Conservation (phyloP, 2,113 vertebrate genomes). For the Poeciliopsis occidentalis region DNA sequence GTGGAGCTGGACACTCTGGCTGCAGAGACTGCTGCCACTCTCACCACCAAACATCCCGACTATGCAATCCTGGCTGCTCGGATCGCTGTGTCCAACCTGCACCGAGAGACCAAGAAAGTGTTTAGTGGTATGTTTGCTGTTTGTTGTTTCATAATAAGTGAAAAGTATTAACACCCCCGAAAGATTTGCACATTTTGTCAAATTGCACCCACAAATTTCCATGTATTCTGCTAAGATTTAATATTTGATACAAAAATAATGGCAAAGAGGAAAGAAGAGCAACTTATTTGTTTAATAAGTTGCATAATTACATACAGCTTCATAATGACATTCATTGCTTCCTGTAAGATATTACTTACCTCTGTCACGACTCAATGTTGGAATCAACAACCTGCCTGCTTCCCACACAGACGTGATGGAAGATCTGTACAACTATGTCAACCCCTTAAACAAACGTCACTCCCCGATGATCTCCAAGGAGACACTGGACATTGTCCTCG, state of each 20-base stretch:
- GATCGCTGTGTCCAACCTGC: slow-evolving; percentile 95
- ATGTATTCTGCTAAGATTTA: too few relatives aligned
- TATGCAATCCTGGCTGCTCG: slow-evolving; percentile 94
- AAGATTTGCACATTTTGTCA: too few relatives aligned
- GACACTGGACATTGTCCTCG: slow-evolving; percentile 88
- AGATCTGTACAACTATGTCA: slow-evolving; percentile 92
- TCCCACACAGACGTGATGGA: slow-evolving; percentile 91
- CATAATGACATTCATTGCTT: neutral
- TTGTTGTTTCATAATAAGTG: too few relatives aligned
- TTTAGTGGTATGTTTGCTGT: slow-evolving; percentile 87
- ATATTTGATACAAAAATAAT: too few relatives aligned
- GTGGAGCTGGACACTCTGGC: slow-evolving; percentile 95
- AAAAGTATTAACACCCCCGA: too few relatives aligned
- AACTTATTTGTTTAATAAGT: too few relatives aligned
- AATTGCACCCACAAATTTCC: too few relatives aligned
- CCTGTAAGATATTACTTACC: neutral
- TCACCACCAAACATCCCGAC: slow-evolving; percentile 96
- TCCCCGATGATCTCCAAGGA: slow-evolving; percentile 94
- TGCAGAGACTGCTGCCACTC: slow-evolving; percentile 91
- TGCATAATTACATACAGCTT: neutral
- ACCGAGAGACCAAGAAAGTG: slow-evolving; percentile 97
- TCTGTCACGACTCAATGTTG: neutral
- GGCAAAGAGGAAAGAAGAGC: too few relatives aligned
- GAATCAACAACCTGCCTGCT: neutral
- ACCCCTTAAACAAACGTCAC: slow-evolving; percentile 87